Evolutionary conservation across 2,113 vertebrate genomes (phyloP).

Genomic region (Mobula birostris): DNA sequence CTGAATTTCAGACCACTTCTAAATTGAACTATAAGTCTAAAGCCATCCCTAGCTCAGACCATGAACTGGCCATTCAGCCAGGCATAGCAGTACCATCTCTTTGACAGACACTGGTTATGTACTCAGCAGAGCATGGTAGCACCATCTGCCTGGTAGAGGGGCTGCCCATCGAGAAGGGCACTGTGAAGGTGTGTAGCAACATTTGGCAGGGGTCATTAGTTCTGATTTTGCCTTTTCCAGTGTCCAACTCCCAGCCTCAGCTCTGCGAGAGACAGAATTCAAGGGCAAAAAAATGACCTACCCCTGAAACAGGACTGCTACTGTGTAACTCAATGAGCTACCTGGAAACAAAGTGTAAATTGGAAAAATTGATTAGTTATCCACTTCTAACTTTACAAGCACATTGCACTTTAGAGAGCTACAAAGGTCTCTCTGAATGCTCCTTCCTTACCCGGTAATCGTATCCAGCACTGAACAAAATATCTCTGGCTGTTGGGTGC

Average conservation of each 20-base stretch:
- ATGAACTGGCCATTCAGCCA: not conserved
- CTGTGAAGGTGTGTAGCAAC: not conserved
- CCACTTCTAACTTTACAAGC: not conserved
- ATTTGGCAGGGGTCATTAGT: not conserved
- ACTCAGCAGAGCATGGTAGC: not conserved
- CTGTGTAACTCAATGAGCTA: not conserved
- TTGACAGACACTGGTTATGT: not conserved
- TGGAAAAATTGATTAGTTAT: not conserved
- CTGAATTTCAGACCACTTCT: not conserved
- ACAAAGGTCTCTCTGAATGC: not conserved
- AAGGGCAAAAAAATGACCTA: no score
- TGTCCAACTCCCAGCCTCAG: no score
- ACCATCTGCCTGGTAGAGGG: not conserved
- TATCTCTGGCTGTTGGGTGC: slow-evolving; percentile 78
- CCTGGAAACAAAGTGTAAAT: not conserved
- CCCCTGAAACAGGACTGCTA: no score
- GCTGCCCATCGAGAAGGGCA: not conserved
- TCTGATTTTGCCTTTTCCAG: not conserved
- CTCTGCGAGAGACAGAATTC: not conserved
- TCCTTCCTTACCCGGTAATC: slow-evolving; percentile 77
- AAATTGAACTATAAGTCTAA: no score
- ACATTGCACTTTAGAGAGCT: not conserved
- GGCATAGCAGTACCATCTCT: not conserved
- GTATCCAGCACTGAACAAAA: slow-evolving; percentile 81
- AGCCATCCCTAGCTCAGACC: not conserved